Percentiles rank a stretch among this genome's conserved stretches.
phyloP scores from a whole-genome alignment of 2,113 vertebrate species.

The Urocolius indicus region DNA sequence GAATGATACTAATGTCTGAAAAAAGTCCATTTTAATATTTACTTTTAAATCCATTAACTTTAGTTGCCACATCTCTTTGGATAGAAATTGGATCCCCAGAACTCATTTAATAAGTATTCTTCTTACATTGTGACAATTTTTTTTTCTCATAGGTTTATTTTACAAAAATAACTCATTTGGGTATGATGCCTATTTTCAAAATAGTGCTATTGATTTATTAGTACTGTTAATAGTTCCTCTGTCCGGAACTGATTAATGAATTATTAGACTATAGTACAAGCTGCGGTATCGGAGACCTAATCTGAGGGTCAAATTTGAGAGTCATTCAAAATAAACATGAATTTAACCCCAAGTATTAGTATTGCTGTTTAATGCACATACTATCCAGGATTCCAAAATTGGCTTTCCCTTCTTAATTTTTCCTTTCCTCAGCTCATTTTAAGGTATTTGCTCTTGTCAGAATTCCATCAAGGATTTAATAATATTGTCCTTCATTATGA shows the following conservation, averaged over 20 bases:
- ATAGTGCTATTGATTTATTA: not conserved
- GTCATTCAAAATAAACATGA: not conserved
- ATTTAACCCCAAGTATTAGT: not conserved
- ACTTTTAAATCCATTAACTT: not conserved
- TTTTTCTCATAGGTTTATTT: not conserved
- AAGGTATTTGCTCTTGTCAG: not conserved
- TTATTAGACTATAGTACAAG: not conserved
- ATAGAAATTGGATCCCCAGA: not conserved
- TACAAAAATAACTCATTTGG: not conserved
- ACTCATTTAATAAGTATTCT: not conserved
- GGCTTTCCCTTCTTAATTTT: not conserved
- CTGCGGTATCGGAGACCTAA: not conserved
- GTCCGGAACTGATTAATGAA: not conserved
- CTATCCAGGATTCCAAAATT: not conserved
- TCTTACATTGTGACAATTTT: not conserved
- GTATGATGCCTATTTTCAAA: not conserved
- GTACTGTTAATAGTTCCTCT: not conserved
- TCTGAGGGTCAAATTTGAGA: not conserved
- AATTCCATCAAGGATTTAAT: not conserved
- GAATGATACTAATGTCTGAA: not conserved
- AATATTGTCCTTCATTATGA: not conserved
- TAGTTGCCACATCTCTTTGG: not conserved
- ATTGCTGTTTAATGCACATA: not conserved
- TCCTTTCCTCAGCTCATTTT: not conserved
- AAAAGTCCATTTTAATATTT: not conserved